Base-by-base conservation (phyloP, 2,113 vertebrate species). In the Elgaria multicarinata region DNA sequence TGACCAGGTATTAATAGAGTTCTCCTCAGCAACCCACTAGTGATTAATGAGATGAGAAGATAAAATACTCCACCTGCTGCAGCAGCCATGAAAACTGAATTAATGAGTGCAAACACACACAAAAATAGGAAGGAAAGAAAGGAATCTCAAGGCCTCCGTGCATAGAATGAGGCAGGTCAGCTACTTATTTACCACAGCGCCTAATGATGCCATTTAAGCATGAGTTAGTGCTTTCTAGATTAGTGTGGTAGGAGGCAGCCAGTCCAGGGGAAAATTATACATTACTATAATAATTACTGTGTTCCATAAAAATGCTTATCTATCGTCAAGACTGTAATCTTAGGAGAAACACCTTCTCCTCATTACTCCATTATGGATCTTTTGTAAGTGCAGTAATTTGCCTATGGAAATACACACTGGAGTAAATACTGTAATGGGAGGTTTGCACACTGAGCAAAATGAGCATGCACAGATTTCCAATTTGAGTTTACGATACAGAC, bases 11-110 rank as follows among this genome's bases (percentile, higher is more conserved):
- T 96, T 96, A 97, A 96, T 92, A 96, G 92, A 94, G 72, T 93
- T 95, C 93, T 96, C 92, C 92, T 96, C 92, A 92, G 95, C 94
- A 96, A 93, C 64, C 58, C 87, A 88, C 89, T 94, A 94, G 53
- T 97, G 95, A 97, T 96, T 97, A 97, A 97, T 96, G 94, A 97
- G 91, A 95, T 94, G 91, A 95, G 93, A 96, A 97, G 94, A 96
- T 90, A 95, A 97, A 97, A 95, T 96, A 91, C 86, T 94, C 91
- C 94, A 97, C 95, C 94, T 97, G 93, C 94, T 94, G 89, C 87
- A 96, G 84, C 85, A 96, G 85, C 81, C 88, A 90, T 90, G 92
- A 95, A 96, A 97, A 92, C 12, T 85, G 90, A 97, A 96, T 95
- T 97, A 97, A 97, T 95, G 87, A 88, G 83, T 86, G 86, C 66